Evolutionary conservation across 2,797 vertebrate species (phyloP).

Genomic region (Thaleichthys pacificus): DNA sequence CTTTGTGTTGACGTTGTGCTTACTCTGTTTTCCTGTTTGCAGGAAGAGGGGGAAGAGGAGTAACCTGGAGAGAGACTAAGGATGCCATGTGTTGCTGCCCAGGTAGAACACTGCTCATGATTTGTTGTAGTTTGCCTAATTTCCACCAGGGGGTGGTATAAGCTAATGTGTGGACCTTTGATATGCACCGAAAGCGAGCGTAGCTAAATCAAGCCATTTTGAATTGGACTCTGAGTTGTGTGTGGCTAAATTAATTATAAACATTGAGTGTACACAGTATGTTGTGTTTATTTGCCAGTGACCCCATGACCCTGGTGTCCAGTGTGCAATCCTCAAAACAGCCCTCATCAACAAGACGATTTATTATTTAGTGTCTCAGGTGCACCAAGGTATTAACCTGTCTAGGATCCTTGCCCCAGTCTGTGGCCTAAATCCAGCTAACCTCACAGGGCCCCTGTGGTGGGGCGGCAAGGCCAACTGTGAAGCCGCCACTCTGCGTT

Average conservation of each 20-base stretch:
- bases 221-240: conserved; percentile 16
- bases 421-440: conserved; percentile 24
- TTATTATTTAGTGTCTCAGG: conserved; percentile 12
- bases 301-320: conserved; percentile 34
- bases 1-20: conserved; percentile 25
- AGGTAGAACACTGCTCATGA: conserved; percentile 47
- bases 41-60: conserved; percentile 75
- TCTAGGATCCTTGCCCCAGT: conserved; percentile 14
- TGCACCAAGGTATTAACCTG: background rate
- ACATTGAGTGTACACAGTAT: conserved; percentile 30
- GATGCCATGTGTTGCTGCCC: conserved; percentile 43
- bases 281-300: conserved; percentile 22
- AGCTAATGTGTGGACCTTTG: conserved; percentile 18
- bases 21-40: conserved; percentile 30
- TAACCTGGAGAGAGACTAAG: conserved; percentile 21
- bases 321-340: conserved; percentile 22
- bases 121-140: conserved; percentile 6
- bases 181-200: background rate
- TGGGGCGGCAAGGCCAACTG: conserved; percentile 25
- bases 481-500: conserved; percentile 17
- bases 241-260: conserved; percentile 48
- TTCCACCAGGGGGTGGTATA: conserved; percentile 65
- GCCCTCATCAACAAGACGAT: conserved; percentile 24
- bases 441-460: background rate
- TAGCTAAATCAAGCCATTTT: background rate